Conservation (phyloP, 2,113 vertebrate species). For the Oncorhynchus nerka region DNA sequence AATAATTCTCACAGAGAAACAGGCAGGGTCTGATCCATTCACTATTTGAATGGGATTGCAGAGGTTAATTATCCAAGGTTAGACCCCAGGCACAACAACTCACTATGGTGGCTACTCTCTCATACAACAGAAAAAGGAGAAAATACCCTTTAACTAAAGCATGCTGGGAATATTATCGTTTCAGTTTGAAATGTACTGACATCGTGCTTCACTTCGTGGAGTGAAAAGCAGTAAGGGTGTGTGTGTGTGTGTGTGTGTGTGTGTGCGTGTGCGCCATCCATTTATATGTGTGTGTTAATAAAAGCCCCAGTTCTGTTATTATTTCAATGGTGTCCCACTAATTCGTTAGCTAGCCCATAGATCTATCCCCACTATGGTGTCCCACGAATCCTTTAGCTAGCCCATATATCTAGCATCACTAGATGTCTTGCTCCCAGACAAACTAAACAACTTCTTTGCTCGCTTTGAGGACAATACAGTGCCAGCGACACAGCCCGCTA, state of each 20-base stretch:
- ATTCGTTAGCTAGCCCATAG: conserved; percentile 46
- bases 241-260: not conserved
- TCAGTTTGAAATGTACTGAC: conserved; percentile 11
- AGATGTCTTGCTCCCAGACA: too few relatives aligned
- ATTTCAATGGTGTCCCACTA: conserved; percentile 81
- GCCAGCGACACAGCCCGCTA: too few relatives aligned
- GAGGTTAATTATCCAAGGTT: conserved; percentile 63
- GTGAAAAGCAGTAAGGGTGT: not conserved
- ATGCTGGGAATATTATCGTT: conserved; percentile 32
- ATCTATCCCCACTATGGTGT: too few relatives aligned
- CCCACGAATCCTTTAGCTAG: too few relatives aligned
- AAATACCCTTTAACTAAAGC: conserved; percentile 45
- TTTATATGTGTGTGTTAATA: conserved; percentile 31
- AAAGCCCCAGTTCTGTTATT: conserved; percentile 67
- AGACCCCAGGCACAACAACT: conserved; percentile 59
- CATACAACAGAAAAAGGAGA: conserved; percentile 37
- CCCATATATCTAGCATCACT: too few relatives aligned
- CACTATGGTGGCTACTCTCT: conserved; percentile 49
- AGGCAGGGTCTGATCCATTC: conserved; percentile 27
- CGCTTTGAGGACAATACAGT: too few relatives aligned
- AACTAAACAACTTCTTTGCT: too few relatives aligned
- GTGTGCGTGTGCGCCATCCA: not conserved
- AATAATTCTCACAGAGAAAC: not conserved
- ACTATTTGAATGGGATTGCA: conserved; percentile 56
- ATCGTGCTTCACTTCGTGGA: conserved; percentile 28